Conservation (phyloP, 2,797 vertebrate genomes). For the Anas acuta region DNA sequence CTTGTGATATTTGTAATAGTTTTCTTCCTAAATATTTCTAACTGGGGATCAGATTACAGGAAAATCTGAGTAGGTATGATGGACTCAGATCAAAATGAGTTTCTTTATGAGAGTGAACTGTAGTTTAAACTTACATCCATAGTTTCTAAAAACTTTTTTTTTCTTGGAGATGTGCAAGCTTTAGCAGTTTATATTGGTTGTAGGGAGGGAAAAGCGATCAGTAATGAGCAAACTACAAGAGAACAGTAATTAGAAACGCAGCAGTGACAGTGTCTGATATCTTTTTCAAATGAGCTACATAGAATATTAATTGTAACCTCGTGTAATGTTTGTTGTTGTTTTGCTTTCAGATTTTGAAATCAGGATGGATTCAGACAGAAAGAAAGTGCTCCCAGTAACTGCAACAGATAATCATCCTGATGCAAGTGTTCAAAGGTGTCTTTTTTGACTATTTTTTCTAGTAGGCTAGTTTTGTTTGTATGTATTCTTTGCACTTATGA, state of each 20-base stretch:
- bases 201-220: neutral
- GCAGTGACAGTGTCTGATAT: neutral
- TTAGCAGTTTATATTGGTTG: neutral
- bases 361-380: slow-evolving; percentile 73
- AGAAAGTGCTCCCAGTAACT: slow-evolving; percentile 59
- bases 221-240: neutral
- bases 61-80: neutral
- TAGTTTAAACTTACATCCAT: neutral
- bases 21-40: neutral
- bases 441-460: slow-evolving; percentile 15
- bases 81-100: neutral
- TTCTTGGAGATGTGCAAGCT: neutral
- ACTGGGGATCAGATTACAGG: neutral
- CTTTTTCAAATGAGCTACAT: neutral
- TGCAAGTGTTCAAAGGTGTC: slow-evolving; percentile 66
- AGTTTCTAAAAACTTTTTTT: neutral
- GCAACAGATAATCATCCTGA: slow-evolving; percentile 28
- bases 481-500: neutral
- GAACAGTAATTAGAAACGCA: neutral
- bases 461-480: neutral
- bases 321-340: slow-evolving; percentile 27
- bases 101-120: neutral
- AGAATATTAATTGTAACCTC: neutral
- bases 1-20: neutral
- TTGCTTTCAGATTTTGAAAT: slow-evolving; percentile 82